These are phyloP conservation scores for Sphaeramia orbicularis DNA, from an alignment of 2,797 vertebrate genomes.

Conservation along the genomic window DNA sequence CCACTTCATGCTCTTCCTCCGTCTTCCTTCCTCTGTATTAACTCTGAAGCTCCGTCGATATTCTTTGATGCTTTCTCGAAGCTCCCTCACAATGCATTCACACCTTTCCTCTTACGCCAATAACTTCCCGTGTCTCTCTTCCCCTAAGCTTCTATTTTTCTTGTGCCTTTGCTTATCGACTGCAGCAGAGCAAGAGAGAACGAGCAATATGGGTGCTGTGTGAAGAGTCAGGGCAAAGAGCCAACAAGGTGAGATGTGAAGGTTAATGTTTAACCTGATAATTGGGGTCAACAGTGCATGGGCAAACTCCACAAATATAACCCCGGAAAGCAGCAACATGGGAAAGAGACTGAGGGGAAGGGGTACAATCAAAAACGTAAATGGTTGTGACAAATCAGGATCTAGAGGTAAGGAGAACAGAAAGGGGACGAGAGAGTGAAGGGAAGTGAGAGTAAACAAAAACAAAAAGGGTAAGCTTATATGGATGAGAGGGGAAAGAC, in stretches of 20 bases:
- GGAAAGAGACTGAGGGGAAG: not conserved
- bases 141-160: slow-evolving; percentile 1
- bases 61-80: slow-evolving; percentile 32
- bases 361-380: not conserved
- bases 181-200: slow-evolving; percentile 2
- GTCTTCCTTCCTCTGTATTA: slow-evolving; percentile 20
- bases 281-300: slow-evolving; percentile 48
- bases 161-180: not conserved
- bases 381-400: too few relatives aligned
- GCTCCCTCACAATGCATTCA: slow-evolving; percentile 10
- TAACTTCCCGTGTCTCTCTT: slow-evolving; percentile 11
- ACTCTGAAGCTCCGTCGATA: slow-evolving; percentile 8
- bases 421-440: not conserved
- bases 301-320: slow-evolving; percentile 59
- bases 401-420: too few relatives aligned
- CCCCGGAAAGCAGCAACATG: slow-evolving; percentile 16
- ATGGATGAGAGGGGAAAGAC: slow-evolving; percentile 1
- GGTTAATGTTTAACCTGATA: slow-evolving; percentile 71
- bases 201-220: not conserved
- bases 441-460: not conserved
- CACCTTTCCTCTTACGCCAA: not conserved
- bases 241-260: slow-evolving; percentile 44
- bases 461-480: slow-evolving; percentile 10
- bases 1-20: slow-evolving; percentile 9
- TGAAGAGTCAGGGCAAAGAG: slow-evolving; percentile 28